phyloP scores from a whole-genome alignment of 2,888 invertebrate genomes.

The Brachyopa scutellaris region DNA sequence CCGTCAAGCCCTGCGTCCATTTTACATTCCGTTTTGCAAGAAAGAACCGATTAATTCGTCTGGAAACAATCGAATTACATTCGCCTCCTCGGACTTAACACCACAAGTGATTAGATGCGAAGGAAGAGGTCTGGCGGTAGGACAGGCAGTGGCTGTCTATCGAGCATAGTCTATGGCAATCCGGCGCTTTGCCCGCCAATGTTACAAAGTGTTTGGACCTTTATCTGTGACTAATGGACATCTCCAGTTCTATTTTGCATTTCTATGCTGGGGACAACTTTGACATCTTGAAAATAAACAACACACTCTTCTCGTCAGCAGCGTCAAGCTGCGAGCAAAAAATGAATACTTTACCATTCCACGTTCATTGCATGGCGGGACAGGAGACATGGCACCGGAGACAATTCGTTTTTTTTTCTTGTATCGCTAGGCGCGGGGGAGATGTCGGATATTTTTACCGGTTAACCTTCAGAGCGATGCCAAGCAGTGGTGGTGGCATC shows the following conservation, averaged over 20 bases:
- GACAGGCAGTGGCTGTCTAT: too few relatives aligned
- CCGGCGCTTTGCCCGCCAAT: slow-evolving; percentile 48
- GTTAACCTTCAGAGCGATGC: slow-evolving; percentile 63
- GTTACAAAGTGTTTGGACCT: slow-evolving; percentile 64
- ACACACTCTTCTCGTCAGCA: slow-evolving; percentile 68
- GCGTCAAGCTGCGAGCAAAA: slow-evolving; percentile 50
- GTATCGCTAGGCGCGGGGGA: slow-evolving; percentile 52
- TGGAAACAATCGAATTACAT: slow-evolving; percentile 72
- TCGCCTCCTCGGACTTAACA: slow-evolving; percentile 65
- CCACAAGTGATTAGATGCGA: slow-evolving; percentile 69
- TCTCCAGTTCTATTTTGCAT: slow-evolving; percentile 43
- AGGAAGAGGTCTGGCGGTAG: slow-evolving; percentile 9
- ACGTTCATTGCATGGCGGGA: slow-evolving; percentile 52
- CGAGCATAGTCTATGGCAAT: background rate
- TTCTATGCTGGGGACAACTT: slow-evolving; percentile 59
- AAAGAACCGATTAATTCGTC: slow-evolving; percentile 67
- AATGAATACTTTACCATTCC: slow-evolving; percentile 37
- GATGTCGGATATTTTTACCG: slow-evolving; percentile 61
- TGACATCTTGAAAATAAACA: slow-evolving; percentile 70
- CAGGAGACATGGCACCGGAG: slow-evolving; percentile 43
- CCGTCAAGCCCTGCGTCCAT: slow-evolving; percentile 22
- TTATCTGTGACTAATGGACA: slow-evolving; percentile 59
- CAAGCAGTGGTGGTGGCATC: slow-evolving; percentile 51
- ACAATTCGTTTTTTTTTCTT: slow-evolving; percentile 27
- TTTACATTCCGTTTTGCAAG: slow-evolving; percentile 70